A percentile compares a stretch with the other conserved stretches of the same genome.
These are phyloP conservation scores for Turdus rufiventris DNA, from an alignment of 2,113 vertebrate genomes.

Conservation along the genomic window DNA sequence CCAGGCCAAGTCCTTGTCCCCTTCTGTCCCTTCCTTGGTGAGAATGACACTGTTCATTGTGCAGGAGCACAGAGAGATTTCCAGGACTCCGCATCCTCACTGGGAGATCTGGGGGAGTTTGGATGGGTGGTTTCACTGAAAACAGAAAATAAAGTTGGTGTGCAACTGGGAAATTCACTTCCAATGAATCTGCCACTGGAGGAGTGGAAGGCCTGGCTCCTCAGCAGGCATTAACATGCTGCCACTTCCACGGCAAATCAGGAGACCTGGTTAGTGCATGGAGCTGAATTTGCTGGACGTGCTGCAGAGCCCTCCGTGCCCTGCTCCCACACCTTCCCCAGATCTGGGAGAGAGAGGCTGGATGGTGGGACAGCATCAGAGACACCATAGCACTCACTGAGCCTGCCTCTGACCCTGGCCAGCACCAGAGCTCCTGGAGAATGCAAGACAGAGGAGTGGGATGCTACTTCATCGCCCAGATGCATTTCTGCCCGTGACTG, in stretches of 20 bases:
- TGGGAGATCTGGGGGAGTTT: background rate
- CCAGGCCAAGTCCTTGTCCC: background rate
- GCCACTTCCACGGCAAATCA: background rate
- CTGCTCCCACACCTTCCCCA: fast-evolving
- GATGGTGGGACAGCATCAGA: background rate
- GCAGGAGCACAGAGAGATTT: background rate
- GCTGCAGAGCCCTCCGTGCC: background rate
- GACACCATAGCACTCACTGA: background rate
- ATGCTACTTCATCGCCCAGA: background rate
- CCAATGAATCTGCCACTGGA: background rate
- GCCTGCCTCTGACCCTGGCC: background rate
- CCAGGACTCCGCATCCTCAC: background rate
- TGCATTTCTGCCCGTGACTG: background rate
- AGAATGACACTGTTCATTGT: fast-evolving
- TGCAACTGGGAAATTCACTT: background rate
- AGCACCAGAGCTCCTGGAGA: background rate
- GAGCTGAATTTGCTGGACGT: background rate
- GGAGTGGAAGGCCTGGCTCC: background rate
- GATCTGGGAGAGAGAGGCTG: background rate
- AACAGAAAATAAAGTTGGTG: background rate
- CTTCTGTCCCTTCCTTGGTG: background rate
- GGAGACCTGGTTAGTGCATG: background rate
- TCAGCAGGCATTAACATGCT: background rate
- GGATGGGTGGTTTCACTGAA: background rate
- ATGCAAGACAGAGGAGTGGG: background rate